Conservation (phyloP, 2,797 vertebrate species). For the Pipistrellus kuhlii region DNA sequence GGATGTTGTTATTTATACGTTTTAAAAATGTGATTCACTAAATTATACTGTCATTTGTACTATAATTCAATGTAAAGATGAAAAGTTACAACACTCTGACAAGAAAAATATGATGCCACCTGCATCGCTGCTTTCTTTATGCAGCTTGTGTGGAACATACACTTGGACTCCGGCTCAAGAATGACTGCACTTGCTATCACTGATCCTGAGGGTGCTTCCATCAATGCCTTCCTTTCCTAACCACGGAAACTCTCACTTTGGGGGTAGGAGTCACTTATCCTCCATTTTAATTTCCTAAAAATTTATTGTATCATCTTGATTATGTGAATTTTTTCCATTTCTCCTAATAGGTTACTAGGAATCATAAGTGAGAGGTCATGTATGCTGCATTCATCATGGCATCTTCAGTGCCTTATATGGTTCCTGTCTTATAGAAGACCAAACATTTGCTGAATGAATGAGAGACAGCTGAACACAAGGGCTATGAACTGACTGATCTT, state of each 20-base stretch:
- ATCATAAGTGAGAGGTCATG: not conserved
- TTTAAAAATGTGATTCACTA: slow-evolving; percentile 5
- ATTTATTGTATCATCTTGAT: not conserved
- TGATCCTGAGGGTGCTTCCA: not conserved
- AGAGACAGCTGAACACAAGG: not conserved
- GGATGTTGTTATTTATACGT: not conserved
- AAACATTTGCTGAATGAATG: not conserved
- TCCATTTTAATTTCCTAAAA: slow-evolving; percentile 27
- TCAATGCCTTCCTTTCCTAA: not conserved
- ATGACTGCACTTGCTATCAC: not conserved
- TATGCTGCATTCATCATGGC: not conserved
- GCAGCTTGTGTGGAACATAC: not conserved
- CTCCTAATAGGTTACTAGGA: not conserved
- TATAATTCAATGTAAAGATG: not conserved
- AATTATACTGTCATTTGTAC: not conserved
- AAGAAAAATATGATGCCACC: not conserved
- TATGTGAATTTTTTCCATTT: not conserved
- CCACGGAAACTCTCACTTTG: not conserved
- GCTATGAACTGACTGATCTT: not conserved
- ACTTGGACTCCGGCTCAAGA: not conserved
- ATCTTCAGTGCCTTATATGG: not conserved
- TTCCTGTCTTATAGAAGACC: not conserved
- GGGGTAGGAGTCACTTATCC: accelerated
- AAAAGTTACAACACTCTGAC: not conserved
- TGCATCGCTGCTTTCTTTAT: not conserved